Evolutionary conservation across 2,113 vertebrate species (phyloP), one percentile per base, ranked within the genome.

Genomic region (Hippoglossus stenolepis): DNA sequence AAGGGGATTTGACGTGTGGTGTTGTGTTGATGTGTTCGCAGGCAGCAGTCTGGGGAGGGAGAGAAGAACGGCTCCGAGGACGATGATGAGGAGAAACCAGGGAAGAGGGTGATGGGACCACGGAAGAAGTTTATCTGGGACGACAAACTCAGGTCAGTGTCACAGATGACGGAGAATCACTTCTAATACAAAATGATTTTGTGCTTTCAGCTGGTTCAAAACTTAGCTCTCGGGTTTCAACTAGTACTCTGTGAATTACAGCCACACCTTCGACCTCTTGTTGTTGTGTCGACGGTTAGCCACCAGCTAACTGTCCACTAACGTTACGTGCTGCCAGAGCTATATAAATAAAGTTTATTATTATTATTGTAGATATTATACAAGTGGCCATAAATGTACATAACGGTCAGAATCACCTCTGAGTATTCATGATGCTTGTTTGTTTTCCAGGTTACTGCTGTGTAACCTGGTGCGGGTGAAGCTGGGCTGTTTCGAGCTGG

Each of bases 101-200:
- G 98, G 62, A 97, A 97, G 90, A 95, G 98, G 79, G 95, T 99
- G 80, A 96, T 97, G 91, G 98, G 97, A 53, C 98, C 98, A 73
- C 95, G 97, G 35, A 99, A 99, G 87, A 99, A 99, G 79, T 99
- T 99, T 87, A 91, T 95, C 58, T 99, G 98, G 98, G 97, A 99
- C 70, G 97, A 99, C 64, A 96, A 96, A 82, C 95, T 99, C 92
- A 97, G 98, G 98, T 98, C 20, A 24, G 75, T 35, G 23, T 20
- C 35, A 1, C 12, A 0, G 28, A 43, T 12, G 35, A 49, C 2
- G 53, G 49, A 45, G 58, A 18, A 18, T 21, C 31, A 18, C 66
- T 15, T 73, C 15, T 18, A 5, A 4, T 9, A 0, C 11, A 21
- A 8, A 18, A 53, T 53, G 51, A 20, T 53, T 20, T 17, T 5